These are phyloP conservation scores for Planococcus citri DNA, from an alignment of 1,140 invertebrate genomes.

Conservation along the genomic window DNA sequence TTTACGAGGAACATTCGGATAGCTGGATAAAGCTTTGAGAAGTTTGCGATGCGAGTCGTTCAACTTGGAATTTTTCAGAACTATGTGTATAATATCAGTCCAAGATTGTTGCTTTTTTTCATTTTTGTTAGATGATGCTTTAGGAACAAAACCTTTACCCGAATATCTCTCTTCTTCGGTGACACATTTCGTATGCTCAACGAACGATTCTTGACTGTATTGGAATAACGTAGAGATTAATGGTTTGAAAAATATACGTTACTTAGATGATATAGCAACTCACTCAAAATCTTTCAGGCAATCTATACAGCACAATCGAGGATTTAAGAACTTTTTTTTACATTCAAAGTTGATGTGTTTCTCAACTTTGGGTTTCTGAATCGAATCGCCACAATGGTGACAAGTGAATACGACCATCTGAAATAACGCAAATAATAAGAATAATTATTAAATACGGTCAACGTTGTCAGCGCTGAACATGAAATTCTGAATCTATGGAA, in stretches of 20 bases:
- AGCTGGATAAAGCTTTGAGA: slow-evolving; percentile 55
- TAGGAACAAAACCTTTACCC: slow-evolving; percentile 63
- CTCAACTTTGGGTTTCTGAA: slow-evolving; percentile 83
- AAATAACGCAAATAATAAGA: too few relatives aligned
- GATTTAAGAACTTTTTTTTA: slow-evolving; percentile 39
- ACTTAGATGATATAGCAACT: slow-evolving; percentile 30
- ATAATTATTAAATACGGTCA: too few relatives aligned
- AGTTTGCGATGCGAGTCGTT: slow-evolving; percentile 45
- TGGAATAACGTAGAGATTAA: neutral
- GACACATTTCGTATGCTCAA: slow-evolving; percentile 75
- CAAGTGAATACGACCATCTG: slow-evolving; percentile 86
- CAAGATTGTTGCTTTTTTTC: slow-evolving; percentile 80
- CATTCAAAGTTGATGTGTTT: slow-evolving; percentile 70
- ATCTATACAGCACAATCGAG: slow-evolving; percentile 66
- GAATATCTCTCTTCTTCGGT: slow-evolving; percentile 83
- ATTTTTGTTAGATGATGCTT: slow-evolving; percentile 64
- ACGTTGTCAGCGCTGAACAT: too few relatives aligned
- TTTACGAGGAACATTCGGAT: slow-evolving; percentile 59
- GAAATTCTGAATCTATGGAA: too few relatives aligned
- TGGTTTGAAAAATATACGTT: too few relatives aligned
- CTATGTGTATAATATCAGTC: slow-evolving; percentile 66
- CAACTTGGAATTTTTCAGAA: slow-evolving; percentile 49
- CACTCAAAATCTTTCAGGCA: slow-evolving; percentile 79
- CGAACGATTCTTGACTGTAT: slow-evolving; percentile 20
- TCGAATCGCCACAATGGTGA: slow-evolving; percentile 71